A percentile compares a stretch with the other conserved stretches of the same genome.
These are phyloP conservation scores for Drosophila emarginata DNA, from an alignment of 2,888 invertebrate genomes.

Conservation along the genomic window DNA sequence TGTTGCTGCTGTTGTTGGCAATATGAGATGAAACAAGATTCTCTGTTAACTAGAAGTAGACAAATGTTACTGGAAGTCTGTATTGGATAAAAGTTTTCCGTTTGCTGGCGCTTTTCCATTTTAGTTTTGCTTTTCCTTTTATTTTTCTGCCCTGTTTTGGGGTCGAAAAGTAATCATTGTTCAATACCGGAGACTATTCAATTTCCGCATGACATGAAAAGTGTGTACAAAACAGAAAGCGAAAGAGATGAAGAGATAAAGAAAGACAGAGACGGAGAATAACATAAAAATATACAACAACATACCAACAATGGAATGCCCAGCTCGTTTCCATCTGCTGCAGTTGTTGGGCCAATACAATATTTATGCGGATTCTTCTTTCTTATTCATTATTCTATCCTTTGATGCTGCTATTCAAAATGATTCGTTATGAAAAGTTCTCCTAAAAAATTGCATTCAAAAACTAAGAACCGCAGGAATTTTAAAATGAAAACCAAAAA, in stretches of 20 bases:
- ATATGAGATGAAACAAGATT: background rate
- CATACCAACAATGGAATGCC: background rate
- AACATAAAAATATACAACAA: too few species aligned
- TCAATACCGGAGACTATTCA: slow-evolving; percentile 79
- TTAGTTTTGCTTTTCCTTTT: background rate
- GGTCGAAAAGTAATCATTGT: slow-evolving; percentile 72
- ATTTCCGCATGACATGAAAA: slow-evolving; percentile 73
- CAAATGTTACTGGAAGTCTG: background rate
- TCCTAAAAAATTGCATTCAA: too few species aligned
- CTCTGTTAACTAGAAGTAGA: slow-evolving; percentile 1
- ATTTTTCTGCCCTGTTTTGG: slow-evolving; percentile 23
- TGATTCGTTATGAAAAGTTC: too few species aligned
- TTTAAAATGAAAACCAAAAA: too few species aligned
- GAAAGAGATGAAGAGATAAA: background rate
- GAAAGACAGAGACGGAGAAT: background rate
- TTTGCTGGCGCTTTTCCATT: background rate
- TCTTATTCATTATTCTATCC: too few species aligned
- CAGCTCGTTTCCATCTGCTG: background rate
- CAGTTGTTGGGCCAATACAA: background rate
- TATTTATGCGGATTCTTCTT: too few species aligned
- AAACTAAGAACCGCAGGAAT: too few species aligned
- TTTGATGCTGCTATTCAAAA: too few species aligned
- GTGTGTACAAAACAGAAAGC: slow-evolving; percentile 48
- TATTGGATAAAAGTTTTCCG: slow-evolving; percentile 1
- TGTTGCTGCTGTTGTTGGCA: background rate